Conservation (phyloP, 2,113 vertebrate genomes). For the Canis aureus region DNA sequence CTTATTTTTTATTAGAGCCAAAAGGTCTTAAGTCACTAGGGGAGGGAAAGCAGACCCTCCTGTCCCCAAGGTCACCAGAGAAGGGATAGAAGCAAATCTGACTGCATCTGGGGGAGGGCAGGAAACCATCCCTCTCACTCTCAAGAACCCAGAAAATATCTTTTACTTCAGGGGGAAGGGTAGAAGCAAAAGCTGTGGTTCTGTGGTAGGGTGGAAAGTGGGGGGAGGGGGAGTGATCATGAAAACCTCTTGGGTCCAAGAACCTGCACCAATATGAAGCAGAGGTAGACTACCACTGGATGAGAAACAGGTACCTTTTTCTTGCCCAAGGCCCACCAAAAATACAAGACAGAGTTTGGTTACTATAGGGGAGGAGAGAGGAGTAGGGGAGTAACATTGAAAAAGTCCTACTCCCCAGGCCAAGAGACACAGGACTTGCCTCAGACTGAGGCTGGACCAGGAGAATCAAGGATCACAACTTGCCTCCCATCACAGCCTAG, state of each 20-base stretch:
- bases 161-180: background rate
- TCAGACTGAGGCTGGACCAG: background rate
- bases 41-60: background rate
- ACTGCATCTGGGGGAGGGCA: background rate
- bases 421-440: background rate
- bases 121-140: background rate
- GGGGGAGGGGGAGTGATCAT: background rate
- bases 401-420: background rate
- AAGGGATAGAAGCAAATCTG: background rate
- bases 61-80: background rate
- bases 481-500: background rate
- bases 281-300: background rate
- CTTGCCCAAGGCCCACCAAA: background rate
- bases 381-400: background rate
- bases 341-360: background rate
- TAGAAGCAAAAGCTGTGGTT: conserved; percentile 34
- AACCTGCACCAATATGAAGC: background rate
- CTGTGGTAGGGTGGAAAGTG: too few relatives aligned
- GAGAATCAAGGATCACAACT: background rate
- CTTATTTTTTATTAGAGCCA: conserved; percentile 16
- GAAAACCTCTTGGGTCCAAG: background rate
- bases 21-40: background rate
- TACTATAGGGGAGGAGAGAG: background rate
- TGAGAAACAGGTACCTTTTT: background rate
- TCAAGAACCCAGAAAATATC: background rate